Percentiles rank a stretch among this genome's conserved stretches.
These are phyloP conservation scores for Pachliopta kotzebuea DNA, from an alignment of 2,888 invertebrate species.

Conservation along the genomic window DNA sequence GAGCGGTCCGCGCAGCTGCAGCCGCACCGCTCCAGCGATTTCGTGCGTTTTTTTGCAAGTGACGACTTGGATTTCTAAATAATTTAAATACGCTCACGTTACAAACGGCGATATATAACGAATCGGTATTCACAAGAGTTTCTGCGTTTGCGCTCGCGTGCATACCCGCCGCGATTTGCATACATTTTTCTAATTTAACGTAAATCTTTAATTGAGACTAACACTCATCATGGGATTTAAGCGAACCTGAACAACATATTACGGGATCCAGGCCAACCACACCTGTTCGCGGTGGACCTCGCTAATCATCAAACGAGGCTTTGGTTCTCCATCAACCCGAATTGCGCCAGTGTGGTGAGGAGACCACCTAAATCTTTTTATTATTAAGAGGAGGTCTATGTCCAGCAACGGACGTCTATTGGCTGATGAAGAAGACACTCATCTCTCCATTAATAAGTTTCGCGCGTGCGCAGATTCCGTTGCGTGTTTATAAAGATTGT, in stretches of 20 bases:
- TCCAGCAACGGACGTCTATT: too few species aligned
- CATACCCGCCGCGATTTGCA: conserved; percentile 34
- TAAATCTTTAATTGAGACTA: not conserved
- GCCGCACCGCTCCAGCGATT: conserved; percentile 65
- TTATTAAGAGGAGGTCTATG: too few species aligned
- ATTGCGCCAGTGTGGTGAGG: too few species aligned
- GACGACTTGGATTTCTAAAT: conserved; percentile 76
- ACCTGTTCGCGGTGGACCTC: too few species aligned
- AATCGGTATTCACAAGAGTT: conserved; percentile 60
- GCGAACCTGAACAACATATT: too few species aligned
- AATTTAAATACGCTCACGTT: conserved; percentile 77
- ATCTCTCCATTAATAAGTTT: not conserved
- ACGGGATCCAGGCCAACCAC: too few species aligned
- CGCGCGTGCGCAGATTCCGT: not conserved
- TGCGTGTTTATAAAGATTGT: conserved; percentile 1
- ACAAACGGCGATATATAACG: conserved; percentile 54
- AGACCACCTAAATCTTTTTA: too few species aligned
- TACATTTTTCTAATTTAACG: not conserved
- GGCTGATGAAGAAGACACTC: too few species aligned
- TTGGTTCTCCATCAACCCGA: too few species aligned
- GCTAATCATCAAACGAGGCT: too few species aligned
- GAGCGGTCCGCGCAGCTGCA: conserved; percentile 31
- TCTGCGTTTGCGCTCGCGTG: conserved; percentile 56
- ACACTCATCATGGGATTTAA: too few species aligned
- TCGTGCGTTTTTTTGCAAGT: conserved; percentile 74